Percentiles rank a stretch among this genome's conserved stretches.
Conservation (phyloP, 2,113 vertebrate species). For the Microtus pennsylvanicus region DNA sequence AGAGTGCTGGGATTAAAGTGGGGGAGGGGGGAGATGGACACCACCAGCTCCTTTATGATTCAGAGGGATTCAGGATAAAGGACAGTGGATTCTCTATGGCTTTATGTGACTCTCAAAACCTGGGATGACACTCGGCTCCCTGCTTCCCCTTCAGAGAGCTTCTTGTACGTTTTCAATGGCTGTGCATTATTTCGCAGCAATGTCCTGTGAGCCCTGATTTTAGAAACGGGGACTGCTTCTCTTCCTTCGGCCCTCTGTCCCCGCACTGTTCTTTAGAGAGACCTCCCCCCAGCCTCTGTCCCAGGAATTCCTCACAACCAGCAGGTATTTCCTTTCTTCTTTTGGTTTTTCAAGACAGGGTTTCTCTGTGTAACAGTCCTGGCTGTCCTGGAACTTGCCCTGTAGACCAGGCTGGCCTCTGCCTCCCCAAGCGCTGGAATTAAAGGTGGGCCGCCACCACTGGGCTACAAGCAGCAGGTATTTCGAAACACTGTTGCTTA, state of each 20-base stretch:
- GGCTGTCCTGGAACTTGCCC: too few relatives aligned
- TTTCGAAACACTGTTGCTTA: not conserved
- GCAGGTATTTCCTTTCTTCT: too few relatives aligned
- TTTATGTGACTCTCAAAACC: not conserved
- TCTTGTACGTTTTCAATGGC: rapidly evolving
- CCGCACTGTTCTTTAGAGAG: not conserved
- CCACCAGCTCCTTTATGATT: not conserved
- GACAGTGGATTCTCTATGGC: not conserved
- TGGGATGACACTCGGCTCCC: rapidly evolving
- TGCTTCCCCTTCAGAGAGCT: not conserved
- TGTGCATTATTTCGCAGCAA: rapidly evolving
- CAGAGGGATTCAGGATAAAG: not conserved
- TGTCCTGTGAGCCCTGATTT: not conserved
- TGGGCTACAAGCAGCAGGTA: not conserved
- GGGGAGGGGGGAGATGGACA: not conserved
- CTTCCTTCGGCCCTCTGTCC: not conserved
- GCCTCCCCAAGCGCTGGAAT: too few relatives aligned
- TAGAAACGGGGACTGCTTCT: not conserved
- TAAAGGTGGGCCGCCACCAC: too few relatives aligned
- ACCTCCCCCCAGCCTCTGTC: too few relatives aligned
- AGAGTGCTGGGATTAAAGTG: not conserved
- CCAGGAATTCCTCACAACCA: not conserved
- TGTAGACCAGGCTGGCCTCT: too few relatives aligned
- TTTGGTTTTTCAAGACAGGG: too few relatives aligned
- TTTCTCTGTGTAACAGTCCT: too few relatives aligned